phyloP scores from a whole-genome alignment of 2,888 invertebrate species.

The Abrostola tripartita region DNA sequence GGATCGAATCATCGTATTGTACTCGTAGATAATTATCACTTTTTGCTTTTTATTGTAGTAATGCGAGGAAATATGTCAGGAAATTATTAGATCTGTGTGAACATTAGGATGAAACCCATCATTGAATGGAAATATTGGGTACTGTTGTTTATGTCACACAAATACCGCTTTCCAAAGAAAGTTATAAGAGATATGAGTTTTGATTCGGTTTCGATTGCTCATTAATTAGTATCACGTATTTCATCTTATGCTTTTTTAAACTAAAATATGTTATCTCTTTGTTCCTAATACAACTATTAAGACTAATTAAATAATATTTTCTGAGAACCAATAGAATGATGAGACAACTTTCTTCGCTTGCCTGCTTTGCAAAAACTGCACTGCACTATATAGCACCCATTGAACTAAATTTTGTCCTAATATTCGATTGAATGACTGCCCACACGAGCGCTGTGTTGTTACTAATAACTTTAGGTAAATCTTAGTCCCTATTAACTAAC shows the following conservation, averaged over 20 bases:
- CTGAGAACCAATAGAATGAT: not conserved
- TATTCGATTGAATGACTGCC: not conserved
- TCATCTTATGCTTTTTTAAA: too few relatives aligned
- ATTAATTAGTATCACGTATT: too few relatives aligned
- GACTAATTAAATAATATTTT: too few relatives aligned
- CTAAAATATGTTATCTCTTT: too few relatives aligned
- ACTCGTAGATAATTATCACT: not conserved
- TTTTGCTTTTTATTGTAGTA: not conserved
- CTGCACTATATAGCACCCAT: not conserved
- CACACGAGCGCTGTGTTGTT: not conserved
- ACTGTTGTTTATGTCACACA: not conserved
- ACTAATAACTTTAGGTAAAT: not conserved
- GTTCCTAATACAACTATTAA: too few relatives aligned
- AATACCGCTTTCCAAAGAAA: too few relatives aligned
- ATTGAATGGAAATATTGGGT: not conserved
- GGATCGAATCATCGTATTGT: conserved; percentile 6
- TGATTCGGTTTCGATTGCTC: too few relatives aligned
- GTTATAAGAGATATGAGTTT: too few relatives aligned
- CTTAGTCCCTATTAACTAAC: not conserved
- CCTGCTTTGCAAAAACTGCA: not conserved
- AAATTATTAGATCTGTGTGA: not conserved
- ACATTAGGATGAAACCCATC: not conserved
- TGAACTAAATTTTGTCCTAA: not conserved
- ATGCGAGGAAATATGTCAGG: not conserved
- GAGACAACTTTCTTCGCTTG: not conserved